A percentile compares a stretch with the other conserved stretches of the same genome.
Conservation (phyloP, 2,113 vertebrate genomes). For the Corvus hawaiiensis region DNA sequence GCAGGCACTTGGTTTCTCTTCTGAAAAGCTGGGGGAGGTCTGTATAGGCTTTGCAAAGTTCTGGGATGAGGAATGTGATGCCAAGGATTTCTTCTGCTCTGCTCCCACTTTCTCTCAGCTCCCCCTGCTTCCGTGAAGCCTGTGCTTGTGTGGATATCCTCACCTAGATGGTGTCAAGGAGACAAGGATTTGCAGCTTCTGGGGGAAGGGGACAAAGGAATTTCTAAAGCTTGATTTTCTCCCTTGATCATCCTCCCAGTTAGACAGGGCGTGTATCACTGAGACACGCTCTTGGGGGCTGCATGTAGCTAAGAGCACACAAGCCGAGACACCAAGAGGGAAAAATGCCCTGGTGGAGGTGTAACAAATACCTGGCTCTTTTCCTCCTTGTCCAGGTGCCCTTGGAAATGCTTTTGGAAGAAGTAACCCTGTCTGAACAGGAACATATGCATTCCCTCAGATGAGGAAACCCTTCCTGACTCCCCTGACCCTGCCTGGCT, state of each 20-base stretch:
- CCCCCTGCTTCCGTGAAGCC: background rate
- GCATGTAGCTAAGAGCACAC: background rate
- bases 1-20: background rate
- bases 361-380: background rate
- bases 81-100: background rate
- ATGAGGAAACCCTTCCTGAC: background rate
- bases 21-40: background rate
- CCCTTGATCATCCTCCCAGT: background rate
- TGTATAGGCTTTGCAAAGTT: background rate
- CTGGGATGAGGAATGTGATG: background rate
- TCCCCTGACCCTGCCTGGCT: background rate
- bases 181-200: background rate
- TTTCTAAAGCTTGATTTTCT: background rate
- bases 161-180: background rate
- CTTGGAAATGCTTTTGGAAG: background rate
- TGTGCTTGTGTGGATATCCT: background rate
- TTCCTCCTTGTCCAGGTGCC: background rate
- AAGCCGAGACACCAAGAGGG: background rate
- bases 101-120: background rate
- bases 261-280: too few relatives aligned
- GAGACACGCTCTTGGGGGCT: background rate
- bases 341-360: background rate
- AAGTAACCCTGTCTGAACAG: background rate
- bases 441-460: background rate
- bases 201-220: background rate